These are phyloP conservation scores for Cyanoderma ruficeps DNA, from an alignment of 2,113 vertebrate genomes.

Conservation along the genomic window DNA sequence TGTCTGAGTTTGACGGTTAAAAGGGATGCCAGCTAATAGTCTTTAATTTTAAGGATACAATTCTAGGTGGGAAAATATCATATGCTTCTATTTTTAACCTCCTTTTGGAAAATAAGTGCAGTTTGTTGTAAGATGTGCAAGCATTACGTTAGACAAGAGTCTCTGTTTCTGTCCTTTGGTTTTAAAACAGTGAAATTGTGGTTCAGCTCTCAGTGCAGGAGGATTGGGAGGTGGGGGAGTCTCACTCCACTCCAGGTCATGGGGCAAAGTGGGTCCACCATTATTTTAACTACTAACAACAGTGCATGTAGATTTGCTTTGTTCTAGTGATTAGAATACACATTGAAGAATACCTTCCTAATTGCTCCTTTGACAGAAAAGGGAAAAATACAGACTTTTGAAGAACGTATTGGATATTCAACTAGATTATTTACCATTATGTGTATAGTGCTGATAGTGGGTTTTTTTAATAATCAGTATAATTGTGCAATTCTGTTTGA, in stretches of 20 bases:
- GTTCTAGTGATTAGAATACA: background rate
- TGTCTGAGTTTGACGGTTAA: constrained; percentile 76
- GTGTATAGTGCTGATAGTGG: background rate
- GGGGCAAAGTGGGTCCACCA: background rate
- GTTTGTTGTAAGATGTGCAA: constrained; percentile 39
- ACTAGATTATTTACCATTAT: background rate
- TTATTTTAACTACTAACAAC: constrained; percentile 1
- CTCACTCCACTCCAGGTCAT: constrained; percentile 35
- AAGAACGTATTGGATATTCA: fast-evolving
- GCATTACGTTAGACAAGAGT: background rate
- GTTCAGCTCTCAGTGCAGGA: constrained; percentile 52
- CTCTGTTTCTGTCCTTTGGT: constrained; percentile 27
- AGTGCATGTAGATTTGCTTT: background rate
- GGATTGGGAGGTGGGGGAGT: constrained; percentile 35
- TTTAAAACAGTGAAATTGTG: constrained; percentile 34
- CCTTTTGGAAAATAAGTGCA: constrained; percentile 48
- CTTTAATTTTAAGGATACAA: constrained; percentile 61
- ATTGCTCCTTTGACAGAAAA: background rate
- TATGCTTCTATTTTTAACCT: constrained; percentile 40
- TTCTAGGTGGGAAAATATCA: constrained; percentile 59
- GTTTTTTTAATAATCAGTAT: background rate
- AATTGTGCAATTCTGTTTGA: background rate
- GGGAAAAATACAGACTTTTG: background rate
- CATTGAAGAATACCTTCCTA: background rate
- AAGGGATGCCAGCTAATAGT: constrained; percentile 71